A percentile compares a stretch with the other conserved stretches of the same genome.
Evolutionary conservation across 2,797 vertebrate genomes (phyloP).

Genomic region (Alosa sapidissima): DNA sequence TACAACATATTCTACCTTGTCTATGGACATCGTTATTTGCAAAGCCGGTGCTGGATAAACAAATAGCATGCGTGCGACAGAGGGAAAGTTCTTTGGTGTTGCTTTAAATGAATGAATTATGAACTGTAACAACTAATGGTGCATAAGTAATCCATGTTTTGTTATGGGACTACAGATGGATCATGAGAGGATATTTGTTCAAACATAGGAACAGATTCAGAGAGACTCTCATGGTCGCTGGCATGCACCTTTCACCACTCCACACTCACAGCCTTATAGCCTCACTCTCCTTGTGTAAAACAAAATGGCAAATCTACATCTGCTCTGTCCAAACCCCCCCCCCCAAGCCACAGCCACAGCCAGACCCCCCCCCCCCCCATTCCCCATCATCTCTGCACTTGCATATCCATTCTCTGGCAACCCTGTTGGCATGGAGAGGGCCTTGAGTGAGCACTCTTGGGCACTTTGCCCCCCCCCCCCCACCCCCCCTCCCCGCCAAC

Average conservation of each 20-base stretch:
- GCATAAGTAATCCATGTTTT: background rate
- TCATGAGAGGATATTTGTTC: background rate
- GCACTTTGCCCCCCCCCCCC: background rate
- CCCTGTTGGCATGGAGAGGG: conserved; percentile 16
- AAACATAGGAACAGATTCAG: background rate
- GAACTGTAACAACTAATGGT: background rate
- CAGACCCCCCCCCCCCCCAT: background rate
- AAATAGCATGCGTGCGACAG: too few species aligned
- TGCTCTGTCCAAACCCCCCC: background rate
- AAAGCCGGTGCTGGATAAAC: too few species aligned
- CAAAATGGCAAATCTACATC: conserved; percentile 4
- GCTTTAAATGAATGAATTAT: background rate
- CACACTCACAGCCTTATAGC: background rate
- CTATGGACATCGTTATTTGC: too few species aligned
- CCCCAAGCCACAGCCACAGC: background rate
- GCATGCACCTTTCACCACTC: background rate
- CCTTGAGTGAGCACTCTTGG: conserved; percentile 17
- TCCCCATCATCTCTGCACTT: background rate
- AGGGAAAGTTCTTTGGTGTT: too few species aligned
- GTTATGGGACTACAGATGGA: background rate
- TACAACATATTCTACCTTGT: too few species aligned
- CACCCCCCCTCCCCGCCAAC: background rate
- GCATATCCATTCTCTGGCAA: background rate
- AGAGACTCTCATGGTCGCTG: background rate
- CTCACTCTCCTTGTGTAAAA: background rate